phyloP scores from a whole-genome alignment of 2,888 invertebrate genomes.

The Heteromurus nitidus region DNA sequence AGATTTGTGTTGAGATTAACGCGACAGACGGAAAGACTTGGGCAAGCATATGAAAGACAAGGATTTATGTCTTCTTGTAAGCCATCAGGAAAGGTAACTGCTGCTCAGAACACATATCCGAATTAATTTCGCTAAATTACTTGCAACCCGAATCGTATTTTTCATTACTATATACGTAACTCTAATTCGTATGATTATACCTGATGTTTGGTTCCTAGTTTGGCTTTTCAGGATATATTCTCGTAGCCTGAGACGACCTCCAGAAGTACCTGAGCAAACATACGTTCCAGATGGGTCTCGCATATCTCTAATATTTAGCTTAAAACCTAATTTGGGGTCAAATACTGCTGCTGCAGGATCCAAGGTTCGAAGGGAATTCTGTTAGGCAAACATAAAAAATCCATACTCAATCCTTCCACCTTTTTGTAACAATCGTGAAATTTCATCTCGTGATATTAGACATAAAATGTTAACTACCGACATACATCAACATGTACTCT shows the following conservation, averaged over 20 bases:
- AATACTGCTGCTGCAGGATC: slow-evolving; percentile 36
- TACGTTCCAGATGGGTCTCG: slow-evolving; percentile 47
- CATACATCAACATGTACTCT: slow-evolving; percentile 44
- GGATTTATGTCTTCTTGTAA: slow-evolving; percentile 40
- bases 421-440: background rate
- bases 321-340: slow-evolving; percentile 58
- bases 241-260: slow-evolving; percentile 19
- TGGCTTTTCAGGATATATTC: slow-evolving; percentile 42
- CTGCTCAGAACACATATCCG: background rate
- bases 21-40: slow-evolving; percentile 34
- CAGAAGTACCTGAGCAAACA: slow-evolving; percentile 36
- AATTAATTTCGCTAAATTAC: too few relatives aligned
- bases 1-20: slow-evolving; percentile 48
- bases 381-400: background rate
- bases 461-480: background rate
- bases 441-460: background rate
- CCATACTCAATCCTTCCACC: too few relatives aligned
- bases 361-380: slow-evolving; percentile 35
- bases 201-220: slow-evolving; percentile 36
- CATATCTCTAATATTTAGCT: slow-evolving; percentile 25
- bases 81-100: slow-evolving; percentile 40
- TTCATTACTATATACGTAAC: too few relatives aligned
- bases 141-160: too few relatives aligned
- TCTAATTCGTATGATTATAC: too few relatives aligned
- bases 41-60: slow-evolving; percentile 34